Conservation (phyloP, 2,797 vertebrate genomes). For the Liasis olivaceus region DNA sequence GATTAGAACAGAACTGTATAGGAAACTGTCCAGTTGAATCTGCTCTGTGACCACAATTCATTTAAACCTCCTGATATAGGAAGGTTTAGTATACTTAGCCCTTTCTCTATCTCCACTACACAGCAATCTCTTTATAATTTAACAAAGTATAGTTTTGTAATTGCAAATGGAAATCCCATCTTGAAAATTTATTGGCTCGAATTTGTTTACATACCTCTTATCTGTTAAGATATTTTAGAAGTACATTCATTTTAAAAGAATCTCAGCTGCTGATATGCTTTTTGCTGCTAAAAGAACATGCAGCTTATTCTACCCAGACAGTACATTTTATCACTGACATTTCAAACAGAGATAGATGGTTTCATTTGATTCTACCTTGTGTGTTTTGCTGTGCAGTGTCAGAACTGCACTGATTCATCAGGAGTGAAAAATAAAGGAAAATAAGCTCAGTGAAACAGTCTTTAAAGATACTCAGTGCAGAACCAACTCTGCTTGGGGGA, state of each 20-base stretch:
- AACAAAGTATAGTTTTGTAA: neutral
- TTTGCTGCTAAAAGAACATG: neutral
- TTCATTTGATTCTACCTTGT: constrained; percentile 17
- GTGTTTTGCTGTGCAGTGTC: neutral
- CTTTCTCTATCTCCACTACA: neutral
- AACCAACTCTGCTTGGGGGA: neutral
- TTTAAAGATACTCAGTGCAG: neutral
- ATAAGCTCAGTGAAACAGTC: constrained; percentile 45
- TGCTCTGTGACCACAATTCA: neutral
- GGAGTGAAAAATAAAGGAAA: constrained; percentile 36
- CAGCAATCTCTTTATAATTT: neutral
- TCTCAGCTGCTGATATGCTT: constrained; percentile 16
- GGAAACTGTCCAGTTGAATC: neutral
- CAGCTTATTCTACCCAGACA: constrained; percentile 14
- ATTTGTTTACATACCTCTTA: neutral
- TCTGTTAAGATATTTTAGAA: constrained; percentile 10
- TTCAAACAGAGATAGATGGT: constrained; percentile 44
- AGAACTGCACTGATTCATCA: constrained; percentile 6
- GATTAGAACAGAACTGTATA: neutral
- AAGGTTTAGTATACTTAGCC: neutral
- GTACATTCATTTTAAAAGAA: constrained; percentile 38
- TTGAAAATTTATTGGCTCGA: neutral
- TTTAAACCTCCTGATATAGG: neutral
- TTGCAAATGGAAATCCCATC: neutral
- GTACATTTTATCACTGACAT: too few species aligned